A percentile compares a stretch with the other conserved stretches of the same genome.
Evolutionary conservation across 2,113 vertebrate species (phyloP).

Genomic region (Hepsetus odoe): DNA sequence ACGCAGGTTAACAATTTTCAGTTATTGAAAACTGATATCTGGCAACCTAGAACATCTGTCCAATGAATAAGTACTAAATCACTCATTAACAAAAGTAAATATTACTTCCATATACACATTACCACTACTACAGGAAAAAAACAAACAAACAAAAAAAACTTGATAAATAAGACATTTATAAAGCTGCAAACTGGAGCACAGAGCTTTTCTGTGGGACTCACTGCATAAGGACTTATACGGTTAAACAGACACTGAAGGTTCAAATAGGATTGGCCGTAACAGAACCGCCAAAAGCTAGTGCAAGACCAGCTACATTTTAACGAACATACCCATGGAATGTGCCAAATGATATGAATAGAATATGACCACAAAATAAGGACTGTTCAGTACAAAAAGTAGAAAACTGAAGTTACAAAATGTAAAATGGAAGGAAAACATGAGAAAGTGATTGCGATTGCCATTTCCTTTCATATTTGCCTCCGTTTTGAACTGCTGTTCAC

Average conservation of each 20-base stretch:
- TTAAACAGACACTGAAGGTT: constrained; percentile 5
- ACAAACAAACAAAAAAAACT: neutral
- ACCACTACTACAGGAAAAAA: constrained; percentile 14
- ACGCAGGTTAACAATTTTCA: constrained; percentile 38
- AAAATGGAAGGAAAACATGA: constrained; percentile 10
- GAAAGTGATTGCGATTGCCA: neutral
- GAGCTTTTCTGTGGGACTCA: constrained; percentile 17
- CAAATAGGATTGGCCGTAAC: constrained; percentile 22
- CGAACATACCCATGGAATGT: constrained; percentile 21
- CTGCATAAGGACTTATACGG: constrained; percentile 26
- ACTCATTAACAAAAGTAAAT: constrained; percentile 35
- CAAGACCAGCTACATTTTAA: constrained; percentile 29
- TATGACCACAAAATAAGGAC: constrained; percentile 21
- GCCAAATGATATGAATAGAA: constrained; percentile 12
- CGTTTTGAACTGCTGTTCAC: constrained; percentile 8
- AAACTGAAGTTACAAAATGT: neutral
- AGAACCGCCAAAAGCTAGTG: constrained; percentile 29
- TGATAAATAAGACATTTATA: constrained; percentile 26
- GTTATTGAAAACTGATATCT: constrained; percentile 40
- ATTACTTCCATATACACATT: constrained; percentile 15
- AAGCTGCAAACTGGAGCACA: constrained; percentile 24
- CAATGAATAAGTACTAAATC: constrained; percentile 28
- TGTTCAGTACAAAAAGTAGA: constrained; percentile 30
- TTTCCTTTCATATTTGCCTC: constrained; percentile 35
- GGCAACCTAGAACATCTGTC: constrained; percentile 15